phyloP scores from a whole-genome alignment of 2,888 invertebrate genomes.

The Drosophila pseudotakahashii region DNA sequence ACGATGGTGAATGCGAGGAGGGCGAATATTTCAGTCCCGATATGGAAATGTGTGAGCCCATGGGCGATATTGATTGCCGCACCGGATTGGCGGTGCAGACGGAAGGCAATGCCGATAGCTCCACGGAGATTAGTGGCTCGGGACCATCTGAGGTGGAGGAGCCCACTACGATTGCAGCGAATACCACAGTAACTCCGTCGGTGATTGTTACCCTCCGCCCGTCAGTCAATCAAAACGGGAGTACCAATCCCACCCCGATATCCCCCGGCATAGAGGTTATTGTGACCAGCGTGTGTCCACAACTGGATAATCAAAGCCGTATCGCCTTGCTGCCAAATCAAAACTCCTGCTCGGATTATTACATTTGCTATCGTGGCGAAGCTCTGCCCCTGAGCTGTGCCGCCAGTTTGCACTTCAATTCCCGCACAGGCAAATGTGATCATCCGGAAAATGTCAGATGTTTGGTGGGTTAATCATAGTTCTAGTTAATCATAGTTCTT shows the following conservation, averaged over 20 bases:
- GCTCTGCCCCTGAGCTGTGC: conserved; percentile 77
- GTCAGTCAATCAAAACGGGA: background rate
- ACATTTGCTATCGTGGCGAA: conserved; percentile 75
- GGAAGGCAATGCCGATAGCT: background rate
- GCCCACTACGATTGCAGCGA: background rate
- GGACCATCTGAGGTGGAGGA: background rate
- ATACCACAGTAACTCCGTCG: conserved; percentile 12
- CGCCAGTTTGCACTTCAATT: conserved; percentile 76
- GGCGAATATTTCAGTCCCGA: conserved; percentile 64
- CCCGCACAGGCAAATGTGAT: conserved; percentile 74
- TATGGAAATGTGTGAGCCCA: conserved; percentile 66
- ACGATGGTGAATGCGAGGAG: conserved; percentile 73
- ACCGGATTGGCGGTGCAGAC: conserved; percentile 28
- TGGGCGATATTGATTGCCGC: conserved; percentile 62
- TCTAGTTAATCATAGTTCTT: background rate
- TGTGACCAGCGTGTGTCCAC: conserved; percentile 65
- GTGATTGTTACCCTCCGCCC: conserved; percentile 2
- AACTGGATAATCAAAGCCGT: conserved; percentile 60
- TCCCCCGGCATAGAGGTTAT: conserved; percentile 25
- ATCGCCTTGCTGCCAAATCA: conserved; percentile 70
- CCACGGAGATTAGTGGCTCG: conserved; percentile 10
- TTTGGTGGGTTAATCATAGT: conserved; percentile 56
- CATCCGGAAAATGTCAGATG: conserved; percentile 77
- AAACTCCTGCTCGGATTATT: conserved; percentile 79
- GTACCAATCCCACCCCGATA: conserved; percentile 3